A percentile compares a stretch with the other conserved stretches of the same genome.
Evolutionary conservation across 2,797 vertebrate species (phyloP).

Genomic region (Myotis pilosus): DNA sequence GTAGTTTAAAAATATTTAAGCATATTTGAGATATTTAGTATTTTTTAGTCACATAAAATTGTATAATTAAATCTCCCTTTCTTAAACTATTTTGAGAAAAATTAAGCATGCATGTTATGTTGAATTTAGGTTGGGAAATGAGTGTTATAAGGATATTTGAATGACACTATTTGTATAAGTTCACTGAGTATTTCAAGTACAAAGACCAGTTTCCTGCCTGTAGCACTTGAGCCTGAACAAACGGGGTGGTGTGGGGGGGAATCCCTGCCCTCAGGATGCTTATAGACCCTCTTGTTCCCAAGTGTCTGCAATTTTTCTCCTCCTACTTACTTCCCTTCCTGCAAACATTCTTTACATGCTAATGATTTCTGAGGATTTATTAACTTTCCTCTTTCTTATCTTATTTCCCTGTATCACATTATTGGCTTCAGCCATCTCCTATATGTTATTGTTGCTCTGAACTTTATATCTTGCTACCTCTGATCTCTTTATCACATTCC

Average conservation of each 20-base stretch:
- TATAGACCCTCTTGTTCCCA: not conserved
- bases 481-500: not conserved
- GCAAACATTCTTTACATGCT: not conserved
- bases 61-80: not conserved
- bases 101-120: not conserved
- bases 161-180: not conserved
- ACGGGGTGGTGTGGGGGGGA: accelerated
- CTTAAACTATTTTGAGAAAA: not conserved
- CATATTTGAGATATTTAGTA: not conserved
- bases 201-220: not conserved
- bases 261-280: not conserved
- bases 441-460: not conserved
- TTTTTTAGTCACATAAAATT: not conserved
- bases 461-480: not conserved
- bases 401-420: not conserved
- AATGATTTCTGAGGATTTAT: not conserved
- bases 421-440: not conserved
- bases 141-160: not conserved
- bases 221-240: not conserved
- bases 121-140: not conserved
- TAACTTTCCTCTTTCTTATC: not conserved
- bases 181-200: not conserved
- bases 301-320: not conserved
- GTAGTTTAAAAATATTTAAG: slow-evolving; percentile 11
- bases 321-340: not conserved